Percentiles rank a stretch among this genome's conserved stretches.
Evolutionary conservation across 2,113 vertebrate species (phyloP).

Genomic region (Bufo gargarizans): DNA sequence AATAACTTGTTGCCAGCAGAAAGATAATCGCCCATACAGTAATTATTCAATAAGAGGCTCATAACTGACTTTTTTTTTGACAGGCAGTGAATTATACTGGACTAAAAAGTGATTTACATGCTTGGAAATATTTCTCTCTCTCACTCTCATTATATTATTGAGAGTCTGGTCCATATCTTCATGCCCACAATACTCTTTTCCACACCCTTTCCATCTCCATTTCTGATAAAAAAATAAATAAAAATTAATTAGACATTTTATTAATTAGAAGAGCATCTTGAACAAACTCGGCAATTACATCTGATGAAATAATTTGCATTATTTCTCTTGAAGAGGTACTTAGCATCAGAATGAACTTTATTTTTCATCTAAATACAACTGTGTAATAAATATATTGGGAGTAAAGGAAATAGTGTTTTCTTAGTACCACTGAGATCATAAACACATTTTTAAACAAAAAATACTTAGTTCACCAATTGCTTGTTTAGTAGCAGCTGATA

Average conservation of each 20-base stretch:
- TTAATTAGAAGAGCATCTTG: constrained; percentile 24
- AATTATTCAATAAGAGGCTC: too few relatives aligned
- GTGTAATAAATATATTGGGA: not conserved
- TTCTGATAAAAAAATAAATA: too few relatives aligned
- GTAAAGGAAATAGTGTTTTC: not conserved
- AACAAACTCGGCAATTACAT: constrained; percentile 22
- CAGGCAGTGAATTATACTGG: too few relatives aligned
- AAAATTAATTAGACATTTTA: not conserved
- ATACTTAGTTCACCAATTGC: not conserved
- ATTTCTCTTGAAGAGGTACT: constrained; percentile 31
- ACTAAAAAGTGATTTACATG: too few relatives aligned
- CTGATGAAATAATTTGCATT: constrained; percentile 40
- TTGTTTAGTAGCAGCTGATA: not conserved
- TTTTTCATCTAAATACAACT: constrained; percentile 22
- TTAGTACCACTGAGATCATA: not conserved
- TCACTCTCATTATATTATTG: too few relatives aligned
- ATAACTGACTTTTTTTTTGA: too few relatives aligned
- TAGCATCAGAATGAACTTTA: constrained; percentile 1
- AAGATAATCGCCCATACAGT: too few relatives aligned
- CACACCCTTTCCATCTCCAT: too few relatives aligned
- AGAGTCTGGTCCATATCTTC: too few relatives aligned
- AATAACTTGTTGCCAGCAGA: too few relatives aligned
- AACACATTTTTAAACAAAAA: not conserved
- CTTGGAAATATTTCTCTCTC: too few relatives aligned
- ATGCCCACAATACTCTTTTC: too few relatives aligned